Conservation (phyloP, 2,888 invertebrate species). For the Galeopsomyia nigrocyanea region DNA sequence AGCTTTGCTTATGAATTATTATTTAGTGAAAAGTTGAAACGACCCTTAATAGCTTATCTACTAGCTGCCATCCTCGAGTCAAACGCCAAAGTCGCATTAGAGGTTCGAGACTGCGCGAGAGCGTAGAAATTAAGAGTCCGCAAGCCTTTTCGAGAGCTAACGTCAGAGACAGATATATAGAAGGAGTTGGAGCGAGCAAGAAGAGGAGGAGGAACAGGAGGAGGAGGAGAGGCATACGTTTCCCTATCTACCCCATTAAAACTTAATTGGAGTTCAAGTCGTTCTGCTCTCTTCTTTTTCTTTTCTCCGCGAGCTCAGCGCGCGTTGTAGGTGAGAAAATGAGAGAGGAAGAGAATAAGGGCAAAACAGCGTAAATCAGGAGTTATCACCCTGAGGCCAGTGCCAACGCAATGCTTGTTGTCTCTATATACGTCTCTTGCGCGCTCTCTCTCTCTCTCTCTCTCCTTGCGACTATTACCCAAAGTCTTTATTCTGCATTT, state of each 20-base stretch:
- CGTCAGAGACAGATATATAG: no score
- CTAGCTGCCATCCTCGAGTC: slow-evolving; percentile 56
- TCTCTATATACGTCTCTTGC: slow-evolving; percentile 49
- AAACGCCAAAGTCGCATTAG: no score
- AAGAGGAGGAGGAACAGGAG: slow-evolving; percentile 34
- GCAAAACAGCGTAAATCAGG: slow-evolving; percentile 61
- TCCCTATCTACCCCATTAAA: slow-evolving; percentile 63
- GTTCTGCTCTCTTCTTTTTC: slow-evolving; percentile 41
- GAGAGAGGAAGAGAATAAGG: slow-evolving; percentile 48
- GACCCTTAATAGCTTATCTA: slow-evolving; percentile 62
- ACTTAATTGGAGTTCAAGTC: slow-evolving; percentile 64
- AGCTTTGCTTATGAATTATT: slow-evolving; percentile 61
- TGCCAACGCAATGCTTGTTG: slow-evolving; percentile 49
- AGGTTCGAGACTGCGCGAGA: no score
- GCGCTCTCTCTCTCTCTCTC: slow-evolving; percentile 47
- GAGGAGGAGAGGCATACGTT: slow-evolving; percentile 57
- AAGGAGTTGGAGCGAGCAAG: slow-evolving; percentile 31
- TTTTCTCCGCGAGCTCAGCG: slow-evolving; percentile 26
- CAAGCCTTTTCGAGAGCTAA: neutral
- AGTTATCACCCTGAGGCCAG: slow-evolving; percentile 63
- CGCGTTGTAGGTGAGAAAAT: slow-evolving; percentile 52
- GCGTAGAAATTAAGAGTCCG: slow-evolving; percentile 8
- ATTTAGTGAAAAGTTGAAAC: slow-evolving; percentile 62
- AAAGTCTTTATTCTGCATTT: slow-evolving; percentile 62
- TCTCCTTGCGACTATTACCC: slow-evolving; percentile 41